Conservation (phyloP, 1,140 invertebrate genomes). For the Macrosteles quadrilineatus region DNA sequence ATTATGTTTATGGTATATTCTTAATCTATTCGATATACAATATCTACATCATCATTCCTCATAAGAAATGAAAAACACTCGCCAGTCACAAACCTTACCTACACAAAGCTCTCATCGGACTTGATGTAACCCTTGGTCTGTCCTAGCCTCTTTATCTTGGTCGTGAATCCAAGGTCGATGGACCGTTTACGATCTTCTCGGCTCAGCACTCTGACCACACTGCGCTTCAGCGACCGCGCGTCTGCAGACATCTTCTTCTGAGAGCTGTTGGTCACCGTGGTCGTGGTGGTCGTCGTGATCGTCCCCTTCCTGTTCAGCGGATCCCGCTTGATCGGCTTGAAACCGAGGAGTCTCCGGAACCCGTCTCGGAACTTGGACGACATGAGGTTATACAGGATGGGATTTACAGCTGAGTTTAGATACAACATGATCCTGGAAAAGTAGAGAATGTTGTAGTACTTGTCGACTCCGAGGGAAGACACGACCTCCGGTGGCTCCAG, state of each 20-base stretch:
- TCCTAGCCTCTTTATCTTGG: slow-evolving; percentile 8
- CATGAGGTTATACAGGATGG: slow-evolving; percentile 87
- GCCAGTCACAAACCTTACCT: not conserved
- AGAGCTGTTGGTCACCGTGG: slow-evolving; percentile 16
- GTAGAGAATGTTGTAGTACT: slow-evolving; percentile 83
- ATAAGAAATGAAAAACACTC: not conserved
- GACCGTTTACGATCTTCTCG: slow-evolving; percentile 13
- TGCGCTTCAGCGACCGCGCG: not conserved
- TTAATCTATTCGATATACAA: too few species aligned
- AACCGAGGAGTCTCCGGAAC: slow-evolving; percentile 61
- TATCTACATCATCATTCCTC: too few species aligned
- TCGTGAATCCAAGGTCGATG: slow-evolving; percentile 12
- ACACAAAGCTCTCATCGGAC: slow-evolving; percentile 31
- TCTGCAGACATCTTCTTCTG: slow-evolving; percentile 18
- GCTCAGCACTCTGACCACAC: slow-evolving; percentile 4
- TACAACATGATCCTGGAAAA: slow-evolving; percentile 86
- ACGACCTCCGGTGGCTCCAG: slow-evolving; percentile 67
- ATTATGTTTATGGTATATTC: too few species aligned
- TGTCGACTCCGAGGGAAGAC: slow-evolving; percentile 66
- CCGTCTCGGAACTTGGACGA: slow-evolving; percentile 89
- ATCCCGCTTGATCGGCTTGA: slow-evolving; percentile 13
- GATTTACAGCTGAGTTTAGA: slow-evolving; percentile 87
- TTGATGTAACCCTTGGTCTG: slow-evolving; percentile 24
- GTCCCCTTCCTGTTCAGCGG: slow-evolving; percentile 37
- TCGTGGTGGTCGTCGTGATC: slow-evolving; percentile 37